A percentile compares a stretch with the other conserved stretches of the same genome.
Evolutionary conservation across 1,140 invertebrate species (phyloP).

Genomic region (Microplitis mediator): DNA sequence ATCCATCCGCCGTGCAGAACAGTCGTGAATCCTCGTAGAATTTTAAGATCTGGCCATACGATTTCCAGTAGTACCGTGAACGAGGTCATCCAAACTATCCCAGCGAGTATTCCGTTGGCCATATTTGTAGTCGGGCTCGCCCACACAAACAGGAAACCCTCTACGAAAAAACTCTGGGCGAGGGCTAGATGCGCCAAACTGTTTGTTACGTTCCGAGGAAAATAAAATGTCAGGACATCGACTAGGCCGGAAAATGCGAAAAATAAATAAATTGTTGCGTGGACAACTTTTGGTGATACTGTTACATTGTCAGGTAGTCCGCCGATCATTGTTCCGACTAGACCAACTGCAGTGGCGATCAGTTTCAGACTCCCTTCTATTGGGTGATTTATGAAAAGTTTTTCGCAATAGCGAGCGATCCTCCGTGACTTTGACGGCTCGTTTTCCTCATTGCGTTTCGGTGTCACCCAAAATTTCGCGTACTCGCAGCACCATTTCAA

Average conservation of each 20-base stretch:
- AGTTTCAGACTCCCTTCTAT: slow-evolving; percentile 50
- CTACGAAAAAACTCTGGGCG: slow-evolving; percentile 55
- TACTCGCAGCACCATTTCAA: slow-evolving; percentile 54
- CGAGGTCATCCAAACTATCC: slow-evolving; percentile 49
- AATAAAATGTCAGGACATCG: slow-evolving; percentile 57
- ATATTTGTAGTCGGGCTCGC: slow-evolving; percentile 35
- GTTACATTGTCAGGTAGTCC: slow-evolving; percentile 39
- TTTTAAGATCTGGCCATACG: slow-evolving; percentile 51
- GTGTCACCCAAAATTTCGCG: slow-evolving; percentile 43
- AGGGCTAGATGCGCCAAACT: slow-evolving; percentile 52
- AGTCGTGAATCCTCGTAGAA: slow-evolving; percentile 48
- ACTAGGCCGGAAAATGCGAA: slow-evolving; percentile 59
- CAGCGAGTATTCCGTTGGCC: slow-evolving; percentile 45
- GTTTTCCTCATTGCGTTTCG: slow-evolving; percentile 35
- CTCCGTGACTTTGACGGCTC: slow-evolving; percentile 20
- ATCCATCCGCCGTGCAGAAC: slow-evolving; percentile 58
- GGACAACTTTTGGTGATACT: slow-evolving; percentile 51
- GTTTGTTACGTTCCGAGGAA: slow-evolving; percentile 47
- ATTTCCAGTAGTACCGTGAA: slow-evolving; percentile 49
- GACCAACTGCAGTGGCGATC: slow-evolving; percentile 46
- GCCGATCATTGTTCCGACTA: slow-evolving; percentile 43
- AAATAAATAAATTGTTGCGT: slow-evolving; percentile 58
- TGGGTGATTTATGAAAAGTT: slow-evolving; percentile 40
- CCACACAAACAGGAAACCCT: slow-evolving; percentile 54
- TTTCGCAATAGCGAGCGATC: slow-evolving; percentile 35